These are phyloP conservation scores for Rissa tridactyla DNA, from an alignment of 2,113 vertebrate species.

Conservation along the genomic window DNA sequence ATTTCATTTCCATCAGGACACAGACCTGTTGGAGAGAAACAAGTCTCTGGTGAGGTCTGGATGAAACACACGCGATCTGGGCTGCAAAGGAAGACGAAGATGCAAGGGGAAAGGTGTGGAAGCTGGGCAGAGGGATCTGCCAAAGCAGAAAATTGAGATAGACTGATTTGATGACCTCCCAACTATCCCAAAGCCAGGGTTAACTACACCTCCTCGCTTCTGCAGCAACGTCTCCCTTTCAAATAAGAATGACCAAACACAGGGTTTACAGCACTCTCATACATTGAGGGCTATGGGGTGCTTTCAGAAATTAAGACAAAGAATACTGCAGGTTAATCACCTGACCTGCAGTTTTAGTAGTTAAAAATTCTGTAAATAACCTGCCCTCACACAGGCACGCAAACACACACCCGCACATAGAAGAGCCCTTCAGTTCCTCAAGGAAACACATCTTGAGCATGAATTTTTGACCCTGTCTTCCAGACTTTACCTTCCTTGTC, in stretches of 20 bases:
- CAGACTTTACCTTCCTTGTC: not conserved
- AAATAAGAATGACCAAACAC: not conserved
- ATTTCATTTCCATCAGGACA: not conserved
- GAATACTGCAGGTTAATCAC: not conserved
- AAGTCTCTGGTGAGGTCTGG: not conserved
- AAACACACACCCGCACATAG: not conserved
- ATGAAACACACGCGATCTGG: not conserved
- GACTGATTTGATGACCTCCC: not conserved
- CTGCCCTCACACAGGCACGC: not conserved
- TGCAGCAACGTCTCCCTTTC: not conserved
- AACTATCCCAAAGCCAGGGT: not conserved
- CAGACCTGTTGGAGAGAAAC: not conserved
- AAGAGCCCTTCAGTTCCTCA: not conserved
- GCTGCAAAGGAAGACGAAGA: not conserved
- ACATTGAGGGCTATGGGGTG: not conserved
- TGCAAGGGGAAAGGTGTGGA: not conserved
- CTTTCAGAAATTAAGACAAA: not conserved
- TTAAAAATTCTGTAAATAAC: not conserved
- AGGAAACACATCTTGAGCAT: not conserved
- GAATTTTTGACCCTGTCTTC: not conserved
- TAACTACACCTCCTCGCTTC: not conserved
- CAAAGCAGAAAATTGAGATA: not conserved
- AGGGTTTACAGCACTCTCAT: not conserved
- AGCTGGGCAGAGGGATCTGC: not conserved
- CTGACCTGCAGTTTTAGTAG: not conserved